Evolutionary conservation across 2,888 invertebrate genomes (phyloP), one percentile per base, ranked within the genome.

Genomic region (Vandiemenella viatica): DNA sequence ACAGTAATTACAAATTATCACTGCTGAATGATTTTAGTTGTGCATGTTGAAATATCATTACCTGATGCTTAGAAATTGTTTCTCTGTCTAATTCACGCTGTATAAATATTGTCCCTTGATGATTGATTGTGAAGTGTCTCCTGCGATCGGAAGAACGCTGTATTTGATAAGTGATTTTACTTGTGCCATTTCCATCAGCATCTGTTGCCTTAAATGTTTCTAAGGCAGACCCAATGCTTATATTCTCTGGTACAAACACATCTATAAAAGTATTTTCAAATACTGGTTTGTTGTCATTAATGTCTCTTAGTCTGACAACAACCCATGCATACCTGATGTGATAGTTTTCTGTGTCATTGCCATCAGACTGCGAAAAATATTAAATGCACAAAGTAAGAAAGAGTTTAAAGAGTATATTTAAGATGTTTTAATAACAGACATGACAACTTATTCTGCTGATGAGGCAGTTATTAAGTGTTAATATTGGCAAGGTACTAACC

Each of bases 241-340:
- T 74, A 70, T 72, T 58, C 74, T 73, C 54, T 67, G 67, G 51
- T 74, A 64, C 48, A 74, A 69, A 16, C 69, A 68, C 55, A 71
- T 56, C 57, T 67, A 68, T 53, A 67, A 65, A 53, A 63, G 59
- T 38, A 68, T 62, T 63, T 53, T 71, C 58, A 59, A 70, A 69
- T 40, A 65, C 63, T 3, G 71, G 71, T 17, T 67, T 67, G 58
- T 71, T 32, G 32, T 32, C 32, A 32, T 32, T 32, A n/a, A 32
- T 32, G n/a, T 32, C 32, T 32, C 32, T 32, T 3, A 32, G 32
- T 32, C 32, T 32, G 2, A 32, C n/a, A 13, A n/a, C n/a, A 2
- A 32, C 32, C 32, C 32, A 32, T 2, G 32, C 10, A 32, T 32
- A 32, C 10, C 13, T n/a, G n/a, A 32, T n/a, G n/a, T 32, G 32